These are phyloP conservation scores for Phasianus colchicus DNA, from an alignment of 2,113 vertebrate species.

Conservation along the genomic window DNA sequence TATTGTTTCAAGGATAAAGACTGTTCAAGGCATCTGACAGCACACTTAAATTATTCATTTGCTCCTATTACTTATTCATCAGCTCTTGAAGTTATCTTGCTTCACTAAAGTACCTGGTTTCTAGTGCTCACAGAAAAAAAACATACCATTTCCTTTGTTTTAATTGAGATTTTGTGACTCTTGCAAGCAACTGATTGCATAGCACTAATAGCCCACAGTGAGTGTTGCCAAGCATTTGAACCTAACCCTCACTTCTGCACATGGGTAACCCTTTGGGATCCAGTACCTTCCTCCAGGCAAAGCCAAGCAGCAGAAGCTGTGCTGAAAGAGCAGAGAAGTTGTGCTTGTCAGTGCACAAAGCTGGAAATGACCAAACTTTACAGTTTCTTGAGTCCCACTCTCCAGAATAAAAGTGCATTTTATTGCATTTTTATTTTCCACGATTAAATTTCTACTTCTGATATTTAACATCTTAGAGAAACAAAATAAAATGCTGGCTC, in stretches of 20 bases:
- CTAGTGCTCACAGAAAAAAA: conserved; percentile 17
- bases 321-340: not conserved
- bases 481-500: not conserved
- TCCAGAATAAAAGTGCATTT: not conserved
- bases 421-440: not conserved
- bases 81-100: conserved; percentile 69
- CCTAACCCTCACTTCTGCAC: not conserved
- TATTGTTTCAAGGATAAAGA: conserved; percentile 74
- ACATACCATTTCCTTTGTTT: conserved; percentile 8
- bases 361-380: not conserved
- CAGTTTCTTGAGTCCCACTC: not conserved
- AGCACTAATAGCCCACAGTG: not conserved
- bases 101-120: conserved; percentile 66
- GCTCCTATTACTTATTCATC: conserved; percentile 78
- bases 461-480: not conserved
- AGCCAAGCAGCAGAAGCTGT: not conserved
- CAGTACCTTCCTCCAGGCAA: not conserved
- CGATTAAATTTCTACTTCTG: not conserved
- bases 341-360: not conserved
- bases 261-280: not conserved
- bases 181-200: not conserved
- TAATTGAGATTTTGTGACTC: conserved; percentile 7
- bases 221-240: not conserved
- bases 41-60: conserved; percentile 79
- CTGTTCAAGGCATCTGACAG: conserved; percentile 71